Evolutionary conservation across 2,113 vertebrate genomes (phyloP).

Genomic region (Thryonomys swinderianus): DNA sequence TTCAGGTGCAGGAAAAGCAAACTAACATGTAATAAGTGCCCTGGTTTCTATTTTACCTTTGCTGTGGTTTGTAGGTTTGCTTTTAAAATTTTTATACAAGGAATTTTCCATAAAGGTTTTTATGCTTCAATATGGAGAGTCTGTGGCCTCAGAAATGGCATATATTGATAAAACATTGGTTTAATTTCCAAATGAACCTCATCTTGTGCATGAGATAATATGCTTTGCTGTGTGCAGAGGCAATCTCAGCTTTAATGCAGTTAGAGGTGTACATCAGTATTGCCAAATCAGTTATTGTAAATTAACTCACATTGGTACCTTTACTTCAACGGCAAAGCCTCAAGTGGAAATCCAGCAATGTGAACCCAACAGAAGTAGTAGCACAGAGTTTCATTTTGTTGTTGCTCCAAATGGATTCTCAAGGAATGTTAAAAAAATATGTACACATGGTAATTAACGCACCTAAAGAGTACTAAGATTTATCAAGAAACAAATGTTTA

Average conservation of each 20-base stretch:
- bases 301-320: slow-evolving; percentile 44
- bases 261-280: background rate
- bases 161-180: slow-evolving; percentile 41
- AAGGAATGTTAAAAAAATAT: slow-evolving; percentile 9
- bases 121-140: slow-evolving; percentile 47
- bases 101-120: slow-evolving; percentile 39
- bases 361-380: slow-evolving; percentile 16
- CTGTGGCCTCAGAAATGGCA: background rate
- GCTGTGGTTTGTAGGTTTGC: background rate
- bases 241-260: background rate
- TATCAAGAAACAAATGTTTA: background rate
- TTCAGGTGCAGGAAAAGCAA: background rate
- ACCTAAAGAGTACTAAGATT: background rate
- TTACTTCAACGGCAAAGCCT: slow-evolving; percentile 3
- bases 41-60: slow-evolving; percentile 39
- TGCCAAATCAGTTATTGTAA: slow-evolving; percentile 25
- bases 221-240: background rate
- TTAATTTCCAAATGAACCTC: slow-evolving; percentile 16
- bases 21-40: background rate
- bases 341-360: slow-evolving; percentile 1
- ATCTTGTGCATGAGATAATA: slow-evolving; percentile 41
- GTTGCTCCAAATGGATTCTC: background rate
- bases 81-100: slow-evolving; percentile 51
- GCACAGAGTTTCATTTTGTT: background rate
- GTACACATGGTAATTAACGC: background rate